Percentiles rank a stretch among this genome's conserved stretches.
Conservation (phyloP, 2,113 vertebrate genomes). For the Agapornis roseicollis region DNA sequence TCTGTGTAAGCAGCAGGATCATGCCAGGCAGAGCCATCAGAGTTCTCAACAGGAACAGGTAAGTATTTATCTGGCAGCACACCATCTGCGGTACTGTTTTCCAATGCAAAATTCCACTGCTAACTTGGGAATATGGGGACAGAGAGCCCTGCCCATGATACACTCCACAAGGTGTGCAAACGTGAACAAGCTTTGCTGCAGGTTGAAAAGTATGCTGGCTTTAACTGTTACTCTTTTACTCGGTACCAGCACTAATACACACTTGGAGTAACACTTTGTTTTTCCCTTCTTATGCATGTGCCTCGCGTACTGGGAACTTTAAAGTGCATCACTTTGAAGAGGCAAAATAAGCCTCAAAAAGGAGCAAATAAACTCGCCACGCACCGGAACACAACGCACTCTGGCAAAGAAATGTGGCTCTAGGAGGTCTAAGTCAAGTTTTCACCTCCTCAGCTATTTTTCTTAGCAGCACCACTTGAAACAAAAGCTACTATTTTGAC, state of each 20-base stretch:
- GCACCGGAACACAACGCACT: not conserved
- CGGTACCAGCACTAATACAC: not conserved
- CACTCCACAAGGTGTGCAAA: not conserved
- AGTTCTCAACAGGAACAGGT: not conserved
- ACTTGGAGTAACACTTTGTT: not conserved
- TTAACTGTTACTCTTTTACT: not conserved
- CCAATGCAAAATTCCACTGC: not conserved
- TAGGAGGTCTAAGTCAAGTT: constrained; percentile 31
- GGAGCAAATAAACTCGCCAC: not conserved
- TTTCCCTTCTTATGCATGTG: not conserved
- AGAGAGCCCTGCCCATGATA: not conserved
- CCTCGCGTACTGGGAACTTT: not conserved
- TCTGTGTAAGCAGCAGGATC: rapidly evolving
- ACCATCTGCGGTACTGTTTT: not conserved
- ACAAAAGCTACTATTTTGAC: constrained; percentile 36
- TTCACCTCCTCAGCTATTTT: constrained; percentile 38
- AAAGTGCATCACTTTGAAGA: not conserved
- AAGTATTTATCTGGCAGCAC: not conserved
- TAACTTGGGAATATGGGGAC: not conserved
- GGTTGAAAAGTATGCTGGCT: not conserved
- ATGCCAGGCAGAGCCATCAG: not conserved
- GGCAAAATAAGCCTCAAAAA: not conserved
- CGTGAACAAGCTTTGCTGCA: not conserved
- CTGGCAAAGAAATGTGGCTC: not conserved
- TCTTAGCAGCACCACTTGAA: constrained; percentile 43